These are phyloP conservation scores for Dinoponera quadriceps DNA, from an alignment of 1,140 invertebrate genomes.

Conservation along the genomic window DNA sequence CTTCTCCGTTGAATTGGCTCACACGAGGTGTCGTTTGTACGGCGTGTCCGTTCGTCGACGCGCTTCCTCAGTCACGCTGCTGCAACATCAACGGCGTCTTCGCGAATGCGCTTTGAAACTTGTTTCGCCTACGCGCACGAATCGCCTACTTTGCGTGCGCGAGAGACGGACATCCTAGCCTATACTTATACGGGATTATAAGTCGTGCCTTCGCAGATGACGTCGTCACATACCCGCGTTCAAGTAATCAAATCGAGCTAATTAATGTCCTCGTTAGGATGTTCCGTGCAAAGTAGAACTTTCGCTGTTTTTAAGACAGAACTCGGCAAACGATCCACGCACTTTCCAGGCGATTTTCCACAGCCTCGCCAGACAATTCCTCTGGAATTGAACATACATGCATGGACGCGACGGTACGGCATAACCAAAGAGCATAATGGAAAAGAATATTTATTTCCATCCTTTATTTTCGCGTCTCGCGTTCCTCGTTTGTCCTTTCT, in stretches of 20 bases:
- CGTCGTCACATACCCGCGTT: too few species aligned
- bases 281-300: neutral
- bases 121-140: conserved; percentile 47
- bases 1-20: neutral
- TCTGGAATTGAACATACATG: neutral
- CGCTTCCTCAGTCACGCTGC: neutral
- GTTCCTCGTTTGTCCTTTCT: neutral
- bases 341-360: too few species aligned
- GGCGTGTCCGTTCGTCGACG: neutral
- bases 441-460: conserved; percentile 1
- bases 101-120: conserved; percentile 64
- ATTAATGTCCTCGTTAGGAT: too few species aligned
- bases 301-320: too few species aligned
- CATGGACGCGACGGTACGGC: neutral
- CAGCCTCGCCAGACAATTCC: too few species aligned
- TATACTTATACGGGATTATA: too few species aligned
- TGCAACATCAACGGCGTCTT: neutral
- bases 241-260: too few species aligned
- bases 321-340: too few species aligned
- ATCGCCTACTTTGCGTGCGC: too few species aligned
- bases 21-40: neutral
- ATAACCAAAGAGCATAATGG: neutral
- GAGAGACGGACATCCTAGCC: too few species aligned
- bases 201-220: neutral
- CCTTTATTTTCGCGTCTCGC: neutral